Evolutionary conservation across 37 sponge, comb jelly and placozoan genomes (phyloP).

Genomic region (Chondrilla cf. caribensis): DNA sequence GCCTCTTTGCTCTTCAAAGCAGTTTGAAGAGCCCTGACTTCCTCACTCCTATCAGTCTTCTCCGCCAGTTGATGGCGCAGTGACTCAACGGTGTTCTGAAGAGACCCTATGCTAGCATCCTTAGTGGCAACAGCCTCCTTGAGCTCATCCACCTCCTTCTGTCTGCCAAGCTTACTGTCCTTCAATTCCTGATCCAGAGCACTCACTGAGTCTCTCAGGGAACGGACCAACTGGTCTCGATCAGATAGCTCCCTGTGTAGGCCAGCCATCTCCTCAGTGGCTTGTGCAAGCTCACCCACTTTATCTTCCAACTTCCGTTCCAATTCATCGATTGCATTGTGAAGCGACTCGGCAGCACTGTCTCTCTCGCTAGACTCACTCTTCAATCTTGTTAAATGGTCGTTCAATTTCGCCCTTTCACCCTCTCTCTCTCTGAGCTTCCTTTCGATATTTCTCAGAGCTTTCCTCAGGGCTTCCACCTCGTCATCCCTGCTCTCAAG

Average conservation of each 20-base stretch:
- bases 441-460: background rate
- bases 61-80: constrained; percentile 30
- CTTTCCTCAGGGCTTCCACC: background rate
- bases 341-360: background rate
- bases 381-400: background rate
- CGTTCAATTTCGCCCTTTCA: no score
- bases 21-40: background rate
- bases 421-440: no score
- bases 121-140: constrained; percentile 20
- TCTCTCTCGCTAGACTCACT: background rate
- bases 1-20: background rate
- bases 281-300: constrained; percentile 35
- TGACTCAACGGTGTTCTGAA: background rate
- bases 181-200: background rate
- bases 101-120: background rate
- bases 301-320: constrained; percentile 30
- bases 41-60: background rate
- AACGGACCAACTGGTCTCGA: no score
- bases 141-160: background rate
- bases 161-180: no score
- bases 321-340: constrained; percentile 20
- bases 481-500: constrained; percentile 22
- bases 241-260: no score
- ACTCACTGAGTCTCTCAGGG: background rate
- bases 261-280: constrained; percentile 6